Evolutionary conservation across 1,140 invertebrate genomes (phyloP).

Genomic region (Glossosoma conforme): DNA sequence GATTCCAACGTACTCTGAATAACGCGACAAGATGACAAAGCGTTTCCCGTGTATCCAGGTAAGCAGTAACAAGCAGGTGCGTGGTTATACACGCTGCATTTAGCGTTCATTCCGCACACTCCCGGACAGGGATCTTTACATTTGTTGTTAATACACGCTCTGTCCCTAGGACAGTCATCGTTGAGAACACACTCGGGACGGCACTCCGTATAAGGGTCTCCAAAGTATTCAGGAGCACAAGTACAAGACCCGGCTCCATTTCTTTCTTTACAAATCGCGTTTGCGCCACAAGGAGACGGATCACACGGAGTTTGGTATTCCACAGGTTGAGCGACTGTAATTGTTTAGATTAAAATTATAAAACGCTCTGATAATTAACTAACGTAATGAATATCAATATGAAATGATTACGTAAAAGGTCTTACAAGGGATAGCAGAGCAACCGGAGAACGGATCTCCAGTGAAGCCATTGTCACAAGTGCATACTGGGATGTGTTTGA

Average conservation of each 20-base stretch:
- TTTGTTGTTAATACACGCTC: slow-evolving; percentile 60
- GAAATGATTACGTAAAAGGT: slow-evolving; percentile 16
- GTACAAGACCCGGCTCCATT: slow-evolving; percentile 65
- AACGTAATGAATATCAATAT: neutral
- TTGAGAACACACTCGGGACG: slow-evolving; percentile 69
- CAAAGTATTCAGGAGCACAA: slow-evolving; percentile 64
- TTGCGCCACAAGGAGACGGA: slow-evolving; percentile 72
- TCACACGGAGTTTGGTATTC: slow-evolving; percentile 53
- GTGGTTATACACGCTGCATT: slow-evolving; percentile 65
- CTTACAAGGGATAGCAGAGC: slow-evolving; percentile 53
- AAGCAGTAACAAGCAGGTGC: slow-evolving; percentile 64
- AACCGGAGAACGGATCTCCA: slow-evolving; percentile 70
- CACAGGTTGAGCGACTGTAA: slow-evolving; percentile 46
- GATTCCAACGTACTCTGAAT: slow-evolving; percentile 15
- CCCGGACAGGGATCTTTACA: slow-evolving; percentile 62
- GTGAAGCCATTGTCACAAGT: slow-evolving; percentile 62
- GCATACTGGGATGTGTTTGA: slow-evolving; percentile 51
- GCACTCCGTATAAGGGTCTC: slow-evolving; percentile 68
- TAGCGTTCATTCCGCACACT: slow-evolving; percentile 59
- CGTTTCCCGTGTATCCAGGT: slow-evolving; percentile 66
- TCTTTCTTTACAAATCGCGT: slow-evolving; percentile 73
- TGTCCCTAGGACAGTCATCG: slow-evolving; percentile 58
- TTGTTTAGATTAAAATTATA: neutral
- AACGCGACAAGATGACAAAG: slow-evolving; percentile 55
- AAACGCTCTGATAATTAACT: neutral